Base-by-base conservation (phyloP, 1,140 invertebrate species). In the Helicoverpa armigera region DNA sequence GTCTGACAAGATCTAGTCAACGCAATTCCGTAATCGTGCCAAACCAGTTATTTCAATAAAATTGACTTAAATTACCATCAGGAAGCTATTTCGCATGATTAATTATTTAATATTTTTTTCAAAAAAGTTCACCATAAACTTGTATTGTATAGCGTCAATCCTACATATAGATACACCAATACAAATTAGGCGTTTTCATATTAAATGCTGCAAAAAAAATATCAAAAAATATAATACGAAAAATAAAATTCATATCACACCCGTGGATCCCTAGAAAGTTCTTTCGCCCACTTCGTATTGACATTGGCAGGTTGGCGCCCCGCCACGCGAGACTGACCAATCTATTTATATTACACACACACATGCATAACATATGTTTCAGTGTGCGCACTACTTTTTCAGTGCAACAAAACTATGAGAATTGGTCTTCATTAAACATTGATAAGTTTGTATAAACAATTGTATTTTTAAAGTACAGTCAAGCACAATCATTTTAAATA, bases 291-390 rank as follows among this genome's bases (percentile, higher is more conserved):
- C 63, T 61, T 35, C 23, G 18, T 60, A 80, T 78, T 80, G 79
- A 80, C 74, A 73, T 72, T 77, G 73, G 69, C 53, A 67, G 31
- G 35, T 81, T 83, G 82, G 82, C 82, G 54, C 67, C 43, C 48
- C 29, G 63, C 82, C 82, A 83, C 69, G 51, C 48, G 54, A 60
- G 60, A 31, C 23, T 61, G 7, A 69, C 58, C 76, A 23, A 67
- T 29, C 77, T 80, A 76, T 80, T 75, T 73, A 61, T 73, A 78
- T 31, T 11, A 31, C 23, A 60, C 31, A 43, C 35, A 61, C 54
- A 75, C 35, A 75, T 65, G 61, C 31, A n/a, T 16, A 5, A 31
- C 31, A n/a, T 16, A 5, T n/a, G 54, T 58, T 3, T 77, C 60
- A 53, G 43, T 48, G 53, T 43, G 35, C 13, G 35, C 7, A 48